Percentiles rank a stretch among this genome's conserved stretches.
Conservation (phyloP, 2,113 vertebrate species). For the rat (Rattus norvegicus) region GRCr8 NC_086019.1:162596501-162597000, state of each 20-base stretch:
- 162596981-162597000: neutral
- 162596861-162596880: conserved; percentile 49
- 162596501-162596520: conserved; percentile 67
- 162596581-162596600: conserved; percentile 82
- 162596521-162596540: conserved; percentile 86
- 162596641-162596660: conserved; percentile 80
- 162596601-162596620: conserved; percentile 83
- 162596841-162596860: neutral
- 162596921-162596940: neutral
- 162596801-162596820: conserved; percentile 53
- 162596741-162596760: neutral
- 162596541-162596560: conserved; percentile 81
- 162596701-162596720: conserved; percentile 58
- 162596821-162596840: conserved; percentile 64
- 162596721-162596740: conserved; percentile 1
- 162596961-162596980: neutral
- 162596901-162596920: neutral
- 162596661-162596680: conserved; percentile 75
- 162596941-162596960: neutral
- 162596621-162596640: conserved; percentile 82
- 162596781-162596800: conserved; percentile 37
- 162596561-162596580: conserved; percentile 80
- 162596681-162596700: conserved; percentile 77
- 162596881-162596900: conserved; percentile 11
- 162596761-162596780: conserved; percentile 19